phyloP scores from a whole-genome alignment of 2,797 vertebrate species.

The Halcyon leucocephala region DNA sequence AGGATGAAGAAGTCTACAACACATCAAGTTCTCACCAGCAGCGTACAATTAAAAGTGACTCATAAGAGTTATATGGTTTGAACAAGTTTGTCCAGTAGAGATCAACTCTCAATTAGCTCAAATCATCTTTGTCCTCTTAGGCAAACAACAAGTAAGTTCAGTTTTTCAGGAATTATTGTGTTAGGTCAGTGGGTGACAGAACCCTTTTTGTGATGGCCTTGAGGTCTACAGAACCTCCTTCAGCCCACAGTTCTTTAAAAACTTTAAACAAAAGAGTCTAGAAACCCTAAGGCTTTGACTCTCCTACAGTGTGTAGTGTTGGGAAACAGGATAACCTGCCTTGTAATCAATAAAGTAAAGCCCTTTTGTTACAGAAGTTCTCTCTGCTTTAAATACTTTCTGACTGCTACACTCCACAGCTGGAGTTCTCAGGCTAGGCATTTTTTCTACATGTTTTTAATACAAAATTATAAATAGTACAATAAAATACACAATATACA shows the following conservation, averaged over 20 bases:
- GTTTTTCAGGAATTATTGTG: neutral
- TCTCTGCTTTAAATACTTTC: neutral
- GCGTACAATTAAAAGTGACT: constrained; percentile 77
- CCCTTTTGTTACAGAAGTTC: neutral
- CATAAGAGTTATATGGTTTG: constrained; percentile 64
- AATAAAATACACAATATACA: neutral
- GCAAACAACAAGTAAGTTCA: constrained; percentile 10
- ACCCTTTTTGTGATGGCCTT: constrained; percentile 8
- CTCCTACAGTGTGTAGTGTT: neutral
- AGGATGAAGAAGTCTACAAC: constrained; percentile 67
- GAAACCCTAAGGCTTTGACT: constrained; percentile 8
- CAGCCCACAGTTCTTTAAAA: neutral
- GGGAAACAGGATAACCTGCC: neutral
- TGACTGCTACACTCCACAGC: neutral
- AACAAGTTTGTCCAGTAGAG: constrained; percentile 71
- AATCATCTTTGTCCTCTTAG: neutral
- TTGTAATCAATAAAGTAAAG: constrained; percentile 33
- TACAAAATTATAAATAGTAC: neutral
- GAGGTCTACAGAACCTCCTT: constrained; percentile 32
- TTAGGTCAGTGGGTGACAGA: constrained; percentile 20
- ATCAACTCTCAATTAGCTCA: constrained; percentile 52
- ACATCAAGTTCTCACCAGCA: constrained; percentile 73
- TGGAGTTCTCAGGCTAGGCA: neutral
- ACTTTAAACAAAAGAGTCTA: constrained; percentile 5
- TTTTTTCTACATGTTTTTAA: neutral